Evolutionary conservation across 1,140 invertebrate species (phyloP).

Genomic region (Calephelis virginiensis): DNA sequence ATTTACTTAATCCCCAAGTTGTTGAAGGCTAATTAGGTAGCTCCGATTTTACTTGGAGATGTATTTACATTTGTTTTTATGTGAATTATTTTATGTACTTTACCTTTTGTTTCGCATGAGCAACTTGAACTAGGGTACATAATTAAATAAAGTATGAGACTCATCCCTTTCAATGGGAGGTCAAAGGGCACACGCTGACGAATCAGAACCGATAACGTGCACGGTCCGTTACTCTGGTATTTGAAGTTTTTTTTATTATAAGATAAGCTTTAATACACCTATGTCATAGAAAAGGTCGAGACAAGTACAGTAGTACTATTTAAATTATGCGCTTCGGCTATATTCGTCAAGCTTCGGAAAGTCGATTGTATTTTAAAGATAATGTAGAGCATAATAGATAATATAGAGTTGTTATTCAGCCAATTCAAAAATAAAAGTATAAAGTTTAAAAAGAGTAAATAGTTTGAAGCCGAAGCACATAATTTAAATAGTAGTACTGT

Average conservation of each 20-base stretch:
- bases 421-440: no score
- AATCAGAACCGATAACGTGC: constrained; percentile 10
- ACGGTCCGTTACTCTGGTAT: constrained; percentile 13
- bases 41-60: neutral
- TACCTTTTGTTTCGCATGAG: constrained; percentile 7
- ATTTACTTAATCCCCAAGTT: no score
- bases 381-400: no score
- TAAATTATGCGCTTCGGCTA: no score
- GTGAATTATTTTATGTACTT: neutral
- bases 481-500: no score
- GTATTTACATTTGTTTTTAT: constrained; percentile 4
- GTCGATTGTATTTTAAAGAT: no score
- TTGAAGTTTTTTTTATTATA: constrained; percentile 7
- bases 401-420: no score
- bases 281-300: no score
- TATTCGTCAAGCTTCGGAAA: no score
- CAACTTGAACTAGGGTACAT: constrained; percentile 5
- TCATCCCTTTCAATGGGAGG: constrained; percentile 10
- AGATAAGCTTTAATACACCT: constrained; percentile 1
- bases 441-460: no score
- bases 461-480: no score
- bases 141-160: constrained; percentile 4
- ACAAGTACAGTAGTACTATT: no score
- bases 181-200: constrained; percentile 13
- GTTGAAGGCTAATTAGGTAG: neutral